These are phyloP conservation scores for Apolygus lucorum DNA, from an alignment of 1,140 invertebrate species.

Conservation along the genomic window DNA sequence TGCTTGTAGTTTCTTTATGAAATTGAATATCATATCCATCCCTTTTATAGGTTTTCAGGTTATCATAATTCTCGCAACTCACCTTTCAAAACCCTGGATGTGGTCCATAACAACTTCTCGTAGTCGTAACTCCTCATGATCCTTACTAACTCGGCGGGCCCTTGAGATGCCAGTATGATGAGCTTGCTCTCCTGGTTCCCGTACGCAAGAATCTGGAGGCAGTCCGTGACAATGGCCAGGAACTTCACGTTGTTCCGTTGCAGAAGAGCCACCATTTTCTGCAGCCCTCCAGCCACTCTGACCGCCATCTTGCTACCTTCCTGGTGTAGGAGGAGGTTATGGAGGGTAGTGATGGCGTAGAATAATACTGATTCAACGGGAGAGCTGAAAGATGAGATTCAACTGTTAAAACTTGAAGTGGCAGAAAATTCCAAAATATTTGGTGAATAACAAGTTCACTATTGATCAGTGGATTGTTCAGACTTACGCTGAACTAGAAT, in stretches of 20 bases:
- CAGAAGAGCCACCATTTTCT: conserved; percentile 95
- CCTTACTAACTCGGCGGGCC: conserved; percentile 89
- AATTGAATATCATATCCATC: no score
- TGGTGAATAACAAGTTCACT: no score
- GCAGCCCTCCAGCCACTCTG: conserved; percentile 86
- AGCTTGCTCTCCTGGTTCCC: conserved; percentile 97
- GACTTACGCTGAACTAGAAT: no score
- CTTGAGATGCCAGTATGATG: conserved; percentile 93
- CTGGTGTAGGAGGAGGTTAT: conserved; percentile 93
- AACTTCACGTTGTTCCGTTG: conserved; percentile 96
- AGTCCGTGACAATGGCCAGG: conserved; percentile 96
- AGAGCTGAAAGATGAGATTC: conserved; percentile 46
- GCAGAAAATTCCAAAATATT: no score
- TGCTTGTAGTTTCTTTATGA: no score
- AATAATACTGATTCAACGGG: conserved; percentile 94
- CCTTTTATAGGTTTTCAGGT: no score
- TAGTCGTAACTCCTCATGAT: conserved; percentile 97
- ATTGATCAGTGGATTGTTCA: no score
- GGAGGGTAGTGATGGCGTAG: conserved; percentile 96
- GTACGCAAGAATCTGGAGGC: conserved; percentile 93
- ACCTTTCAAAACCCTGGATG: conserved; percentile 90
- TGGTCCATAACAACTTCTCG: conserved; percentile 97
- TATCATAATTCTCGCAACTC: no score
- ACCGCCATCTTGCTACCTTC: conserved; percentile 98
- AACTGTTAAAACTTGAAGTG: no score